Evolutionary conservation across 2,113 vertebrate species (phyloP).

Genomic region (Chaenogobius annularis): DNA sequence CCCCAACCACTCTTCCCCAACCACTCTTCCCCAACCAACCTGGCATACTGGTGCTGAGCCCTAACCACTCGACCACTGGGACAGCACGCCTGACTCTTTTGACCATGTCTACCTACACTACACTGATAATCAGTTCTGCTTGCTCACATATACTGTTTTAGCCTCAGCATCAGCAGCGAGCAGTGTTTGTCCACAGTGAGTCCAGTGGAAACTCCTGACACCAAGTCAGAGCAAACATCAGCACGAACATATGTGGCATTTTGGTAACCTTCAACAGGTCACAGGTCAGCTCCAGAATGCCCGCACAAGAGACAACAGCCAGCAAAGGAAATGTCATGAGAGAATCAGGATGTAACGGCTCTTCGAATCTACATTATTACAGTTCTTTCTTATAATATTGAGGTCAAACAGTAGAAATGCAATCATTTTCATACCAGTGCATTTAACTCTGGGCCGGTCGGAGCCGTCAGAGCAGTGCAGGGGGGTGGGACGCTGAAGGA

Average conservation of each 20-base stretch:
- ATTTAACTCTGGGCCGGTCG: too few relatives aligned
- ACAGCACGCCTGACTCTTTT: neutral
- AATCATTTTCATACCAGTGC: too few relatives aligned
- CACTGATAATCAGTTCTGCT: neutral
- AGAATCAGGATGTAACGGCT: neutral
- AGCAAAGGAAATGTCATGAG: neutral
- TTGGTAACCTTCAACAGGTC: slow-evolving; percentile 51
- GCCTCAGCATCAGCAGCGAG: neutral
- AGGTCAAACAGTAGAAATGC: too few relatives aligned
- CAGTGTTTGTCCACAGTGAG: neutral
- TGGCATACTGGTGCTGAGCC: too few relatives aligned
- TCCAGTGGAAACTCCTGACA: slow-evolving; percentile 61
- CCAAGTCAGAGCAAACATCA: slow-evolving; percentile 53
- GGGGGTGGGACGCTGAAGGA: too few relatives aligned
- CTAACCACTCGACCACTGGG: too few relatives aligned
- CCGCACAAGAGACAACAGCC: neutral
- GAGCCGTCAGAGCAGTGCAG: too few relatives aligned
- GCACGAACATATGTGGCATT: slow-evolving; percentile 58
- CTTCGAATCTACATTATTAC: too few relatives aligned
- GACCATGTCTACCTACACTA: neutral
- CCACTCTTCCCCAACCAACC: too few relatives aligned
- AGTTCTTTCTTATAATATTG: too few relatives aligned
- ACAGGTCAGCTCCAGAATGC: slow-evolving; percentile 8
- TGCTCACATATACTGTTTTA: neutral
- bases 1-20: too few relatives aligned